A percentile compares a stretch with the other conserved stretches of the same genome.
Evolutionary conservation across 2,888 invertebrate genomes (phyloP).

Genomic region (Nephrotoma appendiculata): DNA sequence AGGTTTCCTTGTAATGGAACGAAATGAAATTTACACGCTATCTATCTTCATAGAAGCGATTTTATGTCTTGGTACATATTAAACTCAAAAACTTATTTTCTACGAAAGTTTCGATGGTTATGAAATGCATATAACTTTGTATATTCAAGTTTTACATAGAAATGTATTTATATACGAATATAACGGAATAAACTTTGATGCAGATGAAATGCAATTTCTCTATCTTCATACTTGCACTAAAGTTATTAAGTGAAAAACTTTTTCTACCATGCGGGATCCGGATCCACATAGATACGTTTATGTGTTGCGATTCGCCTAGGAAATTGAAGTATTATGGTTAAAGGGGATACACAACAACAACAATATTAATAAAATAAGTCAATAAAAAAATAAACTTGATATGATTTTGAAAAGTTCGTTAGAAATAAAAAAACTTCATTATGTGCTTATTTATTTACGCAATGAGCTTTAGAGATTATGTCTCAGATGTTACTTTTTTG

Average conservation of each 20-base stretch:
- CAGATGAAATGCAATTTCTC: background rate
- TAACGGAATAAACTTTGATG: background rate
- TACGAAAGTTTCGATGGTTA: background rate
- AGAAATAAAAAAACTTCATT: background rate
- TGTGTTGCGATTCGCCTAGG: too few species aligned
- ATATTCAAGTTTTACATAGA: background rate
- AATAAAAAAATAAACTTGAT: background rate
- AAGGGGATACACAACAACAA: background rate
- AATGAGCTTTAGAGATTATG: background rate
- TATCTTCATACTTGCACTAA: background rate
- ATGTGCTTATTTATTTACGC: background rate
- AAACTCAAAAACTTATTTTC: background rate
- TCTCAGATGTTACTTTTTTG: background rate
- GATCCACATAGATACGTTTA: too few species aligned
- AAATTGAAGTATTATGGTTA: too few species aligned
- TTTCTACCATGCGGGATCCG: background rate
- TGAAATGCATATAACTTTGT: background rate
- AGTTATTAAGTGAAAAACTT: background rate
- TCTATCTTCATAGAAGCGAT: background rate
- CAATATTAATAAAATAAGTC: background rate
- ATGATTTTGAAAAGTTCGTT: background rate
- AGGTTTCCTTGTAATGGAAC: background rate
- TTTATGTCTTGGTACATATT: background rate
- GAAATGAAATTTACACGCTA: background rate
- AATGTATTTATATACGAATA: background rate